phyloP scores from a whole-genome alignment of 2,888 invertebrate genomes.

The Chymomyza caudatula region DNA sequence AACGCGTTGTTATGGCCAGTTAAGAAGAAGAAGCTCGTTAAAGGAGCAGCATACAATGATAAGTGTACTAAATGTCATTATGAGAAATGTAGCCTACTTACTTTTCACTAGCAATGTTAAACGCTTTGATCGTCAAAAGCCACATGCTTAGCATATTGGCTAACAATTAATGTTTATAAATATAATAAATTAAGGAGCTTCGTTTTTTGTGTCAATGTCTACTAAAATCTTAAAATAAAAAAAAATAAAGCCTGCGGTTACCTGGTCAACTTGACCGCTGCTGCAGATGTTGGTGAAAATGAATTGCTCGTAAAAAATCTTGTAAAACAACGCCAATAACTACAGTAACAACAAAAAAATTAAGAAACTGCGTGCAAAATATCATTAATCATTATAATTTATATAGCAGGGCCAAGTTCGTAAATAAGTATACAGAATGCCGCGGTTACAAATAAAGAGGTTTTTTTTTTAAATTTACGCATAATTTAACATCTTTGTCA shows the following conservation, averaged over 20 bases:
- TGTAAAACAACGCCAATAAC: slow-evolving; percentile 61
- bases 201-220: slow-evolving; percentile 61
- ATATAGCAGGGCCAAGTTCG: slow-evolving; percentile 58
- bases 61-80: too few relatives aligned
- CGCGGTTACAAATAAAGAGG: slow-evolving; percentile 18
- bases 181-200: slow-evolving; percentile 30
- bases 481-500: slow-evolving; percentile 61
- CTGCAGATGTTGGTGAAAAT: slow-evolving; percentile 54
- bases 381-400: slow-evolving; percentile 70
- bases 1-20: too few relatives aligned
- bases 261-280: slow-evolving; percentile 49
- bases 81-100: background rate
- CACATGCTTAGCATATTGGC: slow-evolving; percentile 17
- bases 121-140: background rate
- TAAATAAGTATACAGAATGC: slow-evolving; percentile 38
- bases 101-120: background rate
- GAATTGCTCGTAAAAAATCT: slow-evolving; percentile 67
- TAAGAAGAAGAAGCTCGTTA: too few relatives aligned
- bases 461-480: slow-evolving; percentile 47
- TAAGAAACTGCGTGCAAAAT: slow-evolving; percentile 68
- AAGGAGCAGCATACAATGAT: too few relatives aligned
- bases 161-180: slow-evolving; percentile 18
- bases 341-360: slow-evolving; percentile 19
- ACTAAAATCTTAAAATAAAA: background rate
- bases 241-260: slow-evolving; percentile 21